Base-by-base conservation (phyloP, 2,797 vertebrate species). In the Lacerta bilineata region DNA sequence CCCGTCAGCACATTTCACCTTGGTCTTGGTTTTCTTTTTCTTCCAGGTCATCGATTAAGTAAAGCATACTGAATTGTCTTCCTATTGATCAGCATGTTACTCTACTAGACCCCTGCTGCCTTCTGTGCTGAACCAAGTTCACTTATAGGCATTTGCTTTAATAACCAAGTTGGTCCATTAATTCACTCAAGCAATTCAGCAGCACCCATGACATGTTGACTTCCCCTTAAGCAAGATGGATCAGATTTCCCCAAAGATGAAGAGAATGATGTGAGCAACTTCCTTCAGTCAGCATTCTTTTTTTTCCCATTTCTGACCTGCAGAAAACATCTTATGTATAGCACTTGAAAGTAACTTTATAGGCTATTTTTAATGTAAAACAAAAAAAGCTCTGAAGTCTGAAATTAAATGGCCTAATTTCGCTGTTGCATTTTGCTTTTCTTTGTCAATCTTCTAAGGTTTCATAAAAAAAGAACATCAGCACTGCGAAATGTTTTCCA, bases 121-220 rank as follows among this genome's bases (percentile, higher is more conserved):
- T 59, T 88, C 74, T 74, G 25, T 50, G 89, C 85, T 93, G 83
- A 93, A 93, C 77, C 76, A 82, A 91, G 81, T 90, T 93, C 90
- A 93, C 90, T 88, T 80, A 86, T 90, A 88, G 90, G 74, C 39
- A 50, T 90, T 94, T 94, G 77, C 88, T 93, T 91, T 93, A 94
- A 92, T 93, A 93, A 91, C 79, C 0, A 5, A 81, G 82, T 20
- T 0, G 3, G 87, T 88, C 87, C 85, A 90, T 95, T 95, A 94
- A 69, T 77, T 87, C 80, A 75, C 76, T 89, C 84, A 83, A 92
- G 80, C 85, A 92, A 82, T 69, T 91, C 90, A 72, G 75, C 84
- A 66, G 80, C 1, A 4, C 80, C 36, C 68, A 50, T 91, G 84
- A 86, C 89, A 15, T 76, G 83, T 91, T 90, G 3, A 1, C 78